These are phyloP conservation scores for Sturmia bella DNA, from an alignment of 2,888 invertebrate species.

Conservation along the genomic window DNA sequence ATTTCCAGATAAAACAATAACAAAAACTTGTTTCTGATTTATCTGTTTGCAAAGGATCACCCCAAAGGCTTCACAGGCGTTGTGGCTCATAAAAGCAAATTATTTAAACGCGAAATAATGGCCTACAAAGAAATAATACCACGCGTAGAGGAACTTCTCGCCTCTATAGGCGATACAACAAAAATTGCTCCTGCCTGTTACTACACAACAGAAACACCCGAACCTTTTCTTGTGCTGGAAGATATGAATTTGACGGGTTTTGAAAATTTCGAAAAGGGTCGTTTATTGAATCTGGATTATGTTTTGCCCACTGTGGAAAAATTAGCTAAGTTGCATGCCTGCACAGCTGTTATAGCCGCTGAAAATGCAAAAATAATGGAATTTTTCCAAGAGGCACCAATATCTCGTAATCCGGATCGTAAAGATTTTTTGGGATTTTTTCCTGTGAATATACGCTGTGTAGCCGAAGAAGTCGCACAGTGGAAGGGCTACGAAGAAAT, in stretches of 20 bases:
- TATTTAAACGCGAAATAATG: constrained; percentile 80
- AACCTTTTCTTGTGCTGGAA: constrained; percentile 82
- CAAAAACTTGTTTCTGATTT: background rate
- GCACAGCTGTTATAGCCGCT: constrained; percentile 80
- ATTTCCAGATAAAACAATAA: too few relatives aligned
- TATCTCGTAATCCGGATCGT: constrained; percentile 80
- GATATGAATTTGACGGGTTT: constrained; percentile 83
- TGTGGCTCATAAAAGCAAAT: constrained; percentile 79
- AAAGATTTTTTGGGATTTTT: constrained; percentile 80
- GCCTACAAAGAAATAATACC: constrained; percentile 79
- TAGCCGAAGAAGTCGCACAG: constrained; percentile 78
- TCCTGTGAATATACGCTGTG: constrained; percentile 79
- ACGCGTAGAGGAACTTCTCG: constrained; percentile 76
- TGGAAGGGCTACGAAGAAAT: constrained; percentile 81
- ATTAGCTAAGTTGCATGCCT: constrained; percentile 84
- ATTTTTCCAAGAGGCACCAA: constrained; percentile 78
- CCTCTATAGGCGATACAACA: constrained; percentile 77
- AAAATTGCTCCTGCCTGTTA: constrained; percentile 80
- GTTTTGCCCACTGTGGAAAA: constrained; percentile 83
- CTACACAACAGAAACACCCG: constrained; percentile 80
- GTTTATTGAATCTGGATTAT: constrained; percentile 84
- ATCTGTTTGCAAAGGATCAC: constrained; percentile 74
- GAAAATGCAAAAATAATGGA: constrained; percentile 77
- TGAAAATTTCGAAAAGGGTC: constrained; percentile 83
- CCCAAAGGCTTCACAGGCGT: constrained; percentile 80